A percentile compares a stretch with the other conserved stretches of the same genome.
Conservation (phyloP, 64 coral and sea anemone species). For the Stichodactyla helianthus region DNA sequence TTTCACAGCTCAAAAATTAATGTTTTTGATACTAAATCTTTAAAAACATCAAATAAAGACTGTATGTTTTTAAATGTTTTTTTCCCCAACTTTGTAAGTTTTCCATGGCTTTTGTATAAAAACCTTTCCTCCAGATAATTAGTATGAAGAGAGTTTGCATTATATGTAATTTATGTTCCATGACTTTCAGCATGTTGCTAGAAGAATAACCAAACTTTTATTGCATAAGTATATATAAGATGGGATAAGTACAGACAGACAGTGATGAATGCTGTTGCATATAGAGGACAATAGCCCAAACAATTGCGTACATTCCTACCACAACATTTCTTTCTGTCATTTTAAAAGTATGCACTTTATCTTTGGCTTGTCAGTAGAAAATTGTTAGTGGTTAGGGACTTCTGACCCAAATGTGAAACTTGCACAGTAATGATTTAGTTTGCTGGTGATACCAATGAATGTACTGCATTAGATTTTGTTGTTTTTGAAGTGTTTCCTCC, state of each 20-base stretch:
- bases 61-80: too few relatives aligned
- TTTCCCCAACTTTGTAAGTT: too few relatives aligned
- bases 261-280: neutral
- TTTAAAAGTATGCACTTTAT: neutral
- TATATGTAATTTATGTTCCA: too few relatives aligned
- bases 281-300: neutral
- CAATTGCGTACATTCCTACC: neutral
- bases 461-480: neutral
- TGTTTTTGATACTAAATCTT: too few relatives aligned
- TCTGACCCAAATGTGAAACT: neutral
- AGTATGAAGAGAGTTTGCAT: too few relatives aligned
- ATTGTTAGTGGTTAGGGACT: neutral
- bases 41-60: too few relatives aligned
- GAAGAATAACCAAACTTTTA: too few relatives aligned
- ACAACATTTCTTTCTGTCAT: neutral
- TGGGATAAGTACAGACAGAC: neutral
- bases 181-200: neutral
- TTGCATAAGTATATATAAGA: too few relatives aligned
- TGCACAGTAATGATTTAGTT: neutral
- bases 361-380: neutral
- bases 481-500: neutral
- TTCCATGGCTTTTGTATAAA: too few relatives aligned
- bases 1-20: too few relatives aligned
- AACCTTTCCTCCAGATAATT: too few relatives aligned
- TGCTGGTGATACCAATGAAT: slow-evolving; percentile 14